These are phyloP conservation scores for Caiman crocodilus DNA, from an alignment of 2,797 vertebrate species.

Conservation along the genomic window DNA sequence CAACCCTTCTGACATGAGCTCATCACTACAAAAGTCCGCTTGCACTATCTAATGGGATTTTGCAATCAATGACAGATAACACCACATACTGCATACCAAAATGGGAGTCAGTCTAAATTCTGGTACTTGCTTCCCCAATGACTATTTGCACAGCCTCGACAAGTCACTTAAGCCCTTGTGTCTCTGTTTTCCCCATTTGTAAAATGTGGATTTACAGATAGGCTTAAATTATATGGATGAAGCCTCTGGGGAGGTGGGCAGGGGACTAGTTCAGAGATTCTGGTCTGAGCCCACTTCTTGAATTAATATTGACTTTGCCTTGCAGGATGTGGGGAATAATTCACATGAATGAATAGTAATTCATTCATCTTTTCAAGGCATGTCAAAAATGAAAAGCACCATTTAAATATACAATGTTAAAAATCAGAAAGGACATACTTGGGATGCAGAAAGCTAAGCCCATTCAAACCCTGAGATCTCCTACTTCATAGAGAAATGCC, in stretches of 20 bases:
- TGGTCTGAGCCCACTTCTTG: not conserved
- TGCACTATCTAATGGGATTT: not conserved
- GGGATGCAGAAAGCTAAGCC: not conserved
- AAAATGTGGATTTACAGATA: not conserved
- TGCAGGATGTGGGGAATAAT: not conserved
- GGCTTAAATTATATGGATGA: not conserved
- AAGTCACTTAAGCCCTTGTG: not conserved
- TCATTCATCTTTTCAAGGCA: not conserved
- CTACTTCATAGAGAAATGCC: not conserved
- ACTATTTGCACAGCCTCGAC: not conserved
- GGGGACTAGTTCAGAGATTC: not conserved
- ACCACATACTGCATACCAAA: not conserved
- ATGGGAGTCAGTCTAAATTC: not conserved
- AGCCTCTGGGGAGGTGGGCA: not conserved
- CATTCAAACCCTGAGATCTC: not conserved
- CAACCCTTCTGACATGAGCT: not conserved
- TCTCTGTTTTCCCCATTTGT: not conserved
- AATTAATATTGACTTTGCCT: not conserved
- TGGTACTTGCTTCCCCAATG: not conserved
- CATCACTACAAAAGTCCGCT: not conserved
- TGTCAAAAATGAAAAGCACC: not conserved
- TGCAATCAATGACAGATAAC: constrained; percentile 2
- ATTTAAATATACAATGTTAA: not conserved
- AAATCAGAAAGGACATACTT: not conserved
- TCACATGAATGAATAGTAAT: not conserved